Conservation (phyloP, 2,888 invertebrate species). For the Ophion costatus region DNA sequence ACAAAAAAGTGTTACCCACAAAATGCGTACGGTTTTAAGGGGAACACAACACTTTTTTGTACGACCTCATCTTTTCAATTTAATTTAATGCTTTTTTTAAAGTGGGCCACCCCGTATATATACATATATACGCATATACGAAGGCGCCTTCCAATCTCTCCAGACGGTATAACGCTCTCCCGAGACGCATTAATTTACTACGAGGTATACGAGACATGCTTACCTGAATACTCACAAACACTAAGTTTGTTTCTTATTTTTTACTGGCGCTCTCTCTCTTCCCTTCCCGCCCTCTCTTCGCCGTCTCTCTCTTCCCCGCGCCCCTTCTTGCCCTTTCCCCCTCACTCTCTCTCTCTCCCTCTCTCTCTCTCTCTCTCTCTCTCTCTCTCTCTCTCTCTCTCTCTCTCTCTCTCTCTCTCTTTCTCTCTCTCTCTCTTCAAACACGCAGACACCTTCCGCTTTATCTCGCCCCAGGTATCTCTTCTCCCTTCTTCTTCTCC, state of each 20-base stretch:
- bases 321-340: background rate
- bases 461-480: constrained; percentile 61
- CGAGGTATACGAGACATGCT: constrained; percentile 41
- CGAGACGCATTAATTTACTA: constrained; percentile 64
- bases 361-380: constrained; percentile 10
- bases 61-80: too few relatives aligned
- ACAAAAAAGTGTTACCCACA: too few relatives aligned
- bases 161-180: constrained; percentile 54
- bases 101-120: too few relatives aligned
- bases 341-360: background rate
- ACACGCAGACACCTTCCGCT: constrained; percentile 49
- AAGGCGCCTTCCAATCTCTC: constrained; percentile 47
- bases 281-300: constrained; percentile 15
- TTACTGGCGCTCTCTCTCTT: constrained; percentile 24
- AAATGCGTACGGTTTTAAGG: too few relatives aligned
- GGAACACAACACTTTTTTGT: too few relatives aligned
- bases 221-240: constrained; percentile 38
- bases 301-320: constrained; percentile 32
- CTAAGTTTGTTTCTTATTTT: constrained; percentile 10
- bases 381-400: constrained; percentile 18
- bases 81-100: too few relatives aligned
- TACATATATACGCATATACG: background rate
- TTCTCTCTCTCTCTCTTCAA: background rate
- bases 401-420: background rate
- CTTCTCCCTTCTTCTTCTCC: constrained; percentile 21